These are phyloP conservation scores for Spea bombifrons DNA, from an alignment of 2,113 vertebrate species.

Conservation along the genomic window DNA sequence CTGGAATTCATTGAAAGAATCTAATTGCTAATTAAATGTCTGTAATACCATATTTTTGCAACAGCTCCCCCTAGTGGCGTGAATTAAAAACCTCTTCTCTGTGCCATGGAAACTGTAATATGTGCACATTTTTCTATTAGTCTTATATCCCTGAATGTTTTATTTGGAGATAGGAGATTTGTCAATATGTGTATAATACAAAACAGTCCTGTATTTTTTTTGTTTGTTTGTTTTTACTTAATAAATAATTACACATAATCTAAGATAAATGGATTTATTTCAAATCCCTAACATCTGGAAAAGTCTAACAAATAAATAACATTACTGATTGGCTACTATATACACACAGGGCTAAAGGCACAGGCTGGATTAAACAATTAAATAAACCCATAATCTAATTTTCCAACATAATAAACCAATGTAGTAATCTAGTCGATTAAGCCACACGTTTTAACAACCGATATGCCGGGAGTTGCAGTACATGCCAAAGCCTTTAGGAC, in stretches of 20 bases:
- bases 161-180: background rate
- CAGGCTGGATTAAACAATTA: background rate
- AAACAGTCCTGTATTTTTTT: background rate
- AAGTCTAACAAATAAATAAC: constrained; percentile 8
- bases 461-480: too few species aligned
- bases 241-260: constrained; percentile 6
- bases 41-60: background rate
- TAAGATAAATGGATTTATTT: constrained; percentile 12
- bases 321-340: background rate
- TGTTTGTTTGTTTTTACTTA: background rate
- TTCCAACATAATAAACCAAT: background rate
- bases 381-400: background rate
- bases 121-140: background rate
- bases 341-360: background rate
- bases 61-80: constrained; percentile 3
- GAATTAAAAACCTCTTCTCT: background rate
- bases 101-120: background rate
- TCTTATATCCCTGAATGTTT: background rate
- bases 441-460: too few species aligned
- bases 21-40: constrained; percentile 13
- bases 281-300: constrained; percentile 16
- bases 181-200: background rate
- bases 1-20: background rate
- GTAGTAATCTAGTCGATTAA: too few species aligned
- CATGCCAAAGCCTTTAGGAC: too few species aligned